Evolutionary conservation across 2,113 vertebrate species (phyloP), one percentile per base, ranked within the genome.

Genomic region (Tragulus kanchil): DNA sequence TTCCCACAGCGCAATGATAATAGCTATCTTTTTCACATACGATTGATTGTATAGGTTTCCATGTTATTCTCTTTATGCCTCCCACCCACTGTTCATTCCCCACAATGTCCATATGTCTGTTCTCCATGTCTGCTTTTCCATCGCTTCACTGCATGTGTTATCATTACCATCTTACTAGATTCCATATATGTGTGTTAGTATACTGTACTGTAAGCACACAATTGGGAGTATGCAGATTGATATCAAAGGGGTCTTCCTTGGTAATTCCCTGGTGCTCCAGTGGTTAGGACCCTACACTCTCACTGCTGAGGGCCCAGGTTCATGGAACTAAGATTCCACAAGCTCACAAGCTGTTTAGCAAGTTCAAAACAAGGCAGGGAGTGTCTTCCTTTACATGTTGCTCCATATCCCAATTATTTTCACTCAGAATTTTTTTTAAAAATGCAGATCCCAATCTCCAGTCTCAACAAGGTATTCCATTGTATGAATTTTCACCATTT

Each of bases 361-460:
- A 15, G 8, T 52, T 16, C 50, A 19, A 31, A 78, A 31, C 15
- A 52, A 54, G 50, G 28, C 26, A 52, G 50, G 28, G 75, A 75
- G 12, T 26, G 7, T 79, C 61, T 77, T 92, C 42, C 26, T 79
- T 88, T 84, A 54, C 36, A 13, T 8, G 88, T 42, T 78, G 61
- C 52, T 86, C 48, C 14, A 26, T 56, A 52, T 58, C 11, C 89
- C 84, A 59, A 78, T 89, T 85, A 77, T 78, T 95, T 54, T 71
- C 54, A 94, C 45, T 95, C 36, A 71, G 87, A 96, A 92, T 64
- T 23, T 65, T 73, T 73, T 19, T n/a, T 54, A 25, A 79, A 67
- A 86, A 77, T 42, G 19, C 16, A 65, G 59, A 16, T 75, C 23
- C 65, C 75, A 93, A 12, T 91, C 50, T 84, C 65, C 45, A 77